Base-by-base conservation (phyloP, 2,888 invertebrate genomes). In the Drosophila bunnanda region DNA sequence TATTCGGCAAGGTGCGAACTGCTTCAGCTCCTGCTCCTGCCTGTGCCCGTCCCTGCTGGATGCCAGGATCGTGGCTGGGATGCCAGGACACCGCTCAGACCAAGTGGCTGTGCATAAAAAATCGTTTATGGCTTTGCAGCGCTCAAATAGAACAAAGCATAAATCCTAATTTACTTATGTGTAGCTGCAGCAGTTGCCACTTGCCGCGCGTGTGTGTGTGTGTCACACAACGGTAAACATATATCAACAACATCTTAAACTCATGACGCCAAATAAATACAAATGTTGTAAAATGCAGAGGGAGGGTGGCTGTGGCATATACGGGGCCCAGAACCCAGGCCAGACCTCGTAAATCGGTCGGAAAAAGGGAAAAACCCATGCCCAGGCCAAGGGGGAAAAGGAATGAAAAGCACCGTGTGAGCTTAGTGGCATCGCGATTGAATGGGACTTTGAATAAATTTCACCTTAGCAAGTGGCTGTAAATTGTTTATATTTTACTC, bases 61-160 rank as follows among this genome's bases (percentile, higher is more conserved):
- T 50, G 7, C 50, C 50, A 50, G 50, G 50, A 50, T 50, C 50
- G 10, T 34, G 15, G 32, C 20, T 10, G 32, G 50, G 20, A 44
- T 50, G 3, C 50, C 50, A 32, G 48, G 30, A 53, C 53, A 30
- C 52, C 36, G 41, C 43, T 39, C 53, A 41, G 58, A 75, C 72
- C 81, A 81, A 82, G 82, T 81, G 82, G 72, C 76, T 82, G 82
- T 83, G 86, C 83, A 83, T 83, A 83, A 83, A 83, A 83, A 83
- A 83, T 81, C 83, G 83, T 84, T 84, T 86, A 84, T 84, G 83
- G 83, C 83, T 84, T 84, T 86, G 74, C 87, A 83, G 76, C 83
- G 83, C 81, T 84, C 87, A 86, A 84, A 86, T 83, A 84, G 83
- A 84, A 86, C 83, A 86, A 84, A 84, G 80, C 85, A 86, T 86